Conservation (phyloP, 2,797 vertebrate genomes). For the Tragelaphus oryx region DNA sequence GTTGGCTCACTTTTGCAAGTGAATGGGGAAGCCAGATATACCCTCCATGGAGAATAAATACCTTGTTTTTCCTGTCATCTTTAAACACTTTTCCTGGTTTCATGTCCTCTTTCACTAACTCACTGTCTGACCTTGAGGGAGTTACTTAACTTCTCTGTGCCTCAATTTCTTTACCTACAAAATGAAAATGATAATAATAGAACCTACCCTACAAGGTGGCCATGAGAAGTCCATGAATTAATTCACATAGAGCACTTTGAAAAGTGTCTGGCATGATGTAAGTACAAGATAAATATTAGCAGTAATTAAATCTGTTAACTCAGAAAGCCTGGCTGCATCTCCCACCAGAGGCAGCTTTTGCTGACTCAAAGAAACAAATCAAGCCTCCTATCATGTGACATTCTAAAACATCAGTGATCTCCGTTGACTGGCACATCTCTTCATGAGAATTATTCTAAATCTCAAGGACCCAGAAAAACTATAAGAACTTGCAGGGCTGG, state of each 20-base stretch:
- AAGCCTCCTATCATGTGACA: not conserved
- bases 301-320: not conserved
- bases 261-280: not conserved
- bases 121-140: not conserved
- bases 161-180: not conserved
- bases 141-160: not conserved
- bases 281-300: not conserved
- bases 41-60: not conserved
- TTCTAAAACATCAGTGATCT: not conserved
- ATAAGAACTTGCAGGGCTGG: not conserved
- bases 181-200: not conserved
- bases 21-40: not conserved
- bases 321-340: not conserved
- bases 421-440: not conserved
- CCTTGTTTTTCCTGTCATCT: not conserved
- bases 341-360: not conserved
- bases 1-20: not conserved
- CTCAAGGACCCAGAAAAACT: not conserved
- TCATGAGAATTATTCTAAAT: not conserved
- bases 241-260: not conserved
- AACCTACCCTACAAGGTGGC: not conserved
- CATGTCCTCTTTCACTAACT: not conserved
- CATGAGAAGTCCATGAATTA: not conserved
- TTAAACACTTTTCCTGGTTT: not conserved
- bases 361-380: not conserved